phyloP scores from a whole-genome alignment of 2,113 vertebrate genomes.

The Numida meleagris region DNA sequence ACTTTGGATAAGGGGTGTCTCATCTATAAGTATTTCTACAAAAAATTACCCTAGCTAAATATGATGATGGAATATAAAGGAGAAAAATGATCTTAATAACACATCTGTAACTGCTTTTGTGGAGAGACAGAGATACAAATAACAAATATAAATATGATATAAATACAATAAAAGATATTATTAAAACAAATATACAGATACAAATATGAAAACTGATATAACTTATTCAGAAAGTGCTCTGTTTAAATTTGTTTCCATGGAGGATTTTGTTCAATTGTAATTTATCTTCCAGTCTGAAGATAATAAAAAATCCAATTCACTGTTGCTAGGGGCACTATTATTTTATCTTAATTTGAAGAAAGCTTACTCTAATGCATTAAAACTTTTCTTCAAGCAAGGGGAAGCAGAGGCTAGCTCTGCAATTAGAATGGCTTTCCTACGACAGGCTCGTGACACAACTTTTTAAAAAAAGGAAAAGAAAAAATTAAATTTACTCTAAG shows the following conservation, averaged over 20 bases:
- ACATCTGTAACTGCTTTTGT: not conserved
- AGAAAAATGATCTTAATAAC: not conserved
- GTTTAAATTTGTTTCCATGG: not conserved
- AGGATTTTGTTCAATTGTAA: not conserved
- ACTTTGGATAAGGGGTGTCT: not conserved
- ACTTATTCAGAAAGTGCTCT: not conserved
- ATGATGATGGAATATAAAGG: not conserved
- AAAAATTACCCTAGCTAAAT: not conserved
- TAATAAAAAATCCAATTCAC: not conserved
- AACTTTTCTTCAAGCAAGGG: not conserved
- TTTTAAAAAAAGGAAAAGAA: not conserved
- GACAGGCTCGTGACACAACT: not conserved
- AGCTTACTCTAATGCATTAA: not conserved
- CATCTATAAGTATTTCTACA: not conserved
- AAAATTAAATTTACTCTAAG: not conserved
- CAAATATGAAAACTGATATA: not conserved
- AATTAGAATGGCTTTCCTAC: not conserved
- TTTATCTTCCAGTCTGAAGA: constrained; percentile 24
- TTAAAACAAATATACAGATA: constrained; percentile 6
- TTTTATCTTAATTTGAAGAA: constrained; percentile 52
- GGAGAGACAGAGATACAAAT: not conserved
- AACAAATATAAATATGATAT: not conserved
- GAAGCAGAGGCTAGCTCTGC: not conserved
- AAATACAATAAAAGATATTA: not conserved
- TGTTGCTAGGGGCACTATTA: not conserved